Conservation (phyloP, 2,797 vertebrate genomes). For the Chelmon rostratus region DNA sequence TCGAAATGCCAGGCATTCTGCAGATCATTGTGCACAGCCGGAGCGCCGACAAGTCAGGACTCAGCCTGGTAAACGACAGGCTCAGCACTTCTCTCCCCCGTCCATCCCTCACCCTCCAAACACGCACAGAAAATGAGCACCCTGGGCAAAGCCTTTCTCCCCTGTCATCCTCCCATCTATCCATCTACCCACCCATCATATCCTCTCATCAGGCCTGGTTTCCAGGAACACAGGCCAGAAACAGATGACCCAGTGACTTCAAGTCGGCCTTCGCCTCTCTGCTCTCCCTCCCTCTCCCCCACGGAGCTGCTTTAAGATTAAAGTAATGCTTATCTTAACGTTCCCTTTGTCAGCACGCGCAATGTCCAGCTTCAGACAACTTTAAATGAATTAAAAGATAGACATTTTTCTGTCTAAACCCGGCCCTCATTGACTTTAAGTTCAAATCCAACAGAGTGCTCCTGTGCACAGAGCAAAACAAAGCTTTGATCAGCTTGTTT, state of each 20-base stretch:
- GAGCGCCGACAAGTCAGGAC: slow-evolving; percentile 74
- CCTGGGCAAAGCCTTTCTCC: slow-evolving; percentile 70
- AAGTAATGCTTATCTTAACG: neutral
- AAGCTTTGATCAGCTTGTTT: slow-evolving; percentile 11
- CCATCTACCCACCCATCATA: slow-evolving; percentile 56
- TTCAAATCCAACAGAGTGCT: neutral
- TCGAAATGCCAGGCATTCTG: slow-evolving; percentile 75
- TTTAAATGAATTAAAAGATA: slow-evolving; percentile 15
- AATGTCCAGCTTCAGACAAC: neutral
- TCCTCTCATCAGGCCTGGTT: slow-evolving; percentile 62
- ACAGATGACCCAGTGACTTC: slow-evolving; percentile 66
- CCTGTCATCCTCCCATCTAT: slow-evolving; percentile 67
- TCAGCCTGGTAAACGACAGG: slow-evolving; percentile 57
- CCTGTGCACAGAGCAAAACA: neutral
- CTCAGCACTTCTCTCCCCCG: slow-evolving; percentile 61
- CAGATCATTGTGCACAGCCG: slow-evolving; percentile 59
- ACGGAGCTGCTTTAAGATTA: slow-evolving; percentile 20
- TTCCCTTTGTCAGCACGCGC: neutral
- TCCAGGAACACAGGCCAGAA: slow-evolving; percentile 68
- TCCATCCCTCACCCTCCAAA: slow-evolving; percentile 35
- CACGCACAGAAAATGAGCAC: slow-evolving; percentile 64
- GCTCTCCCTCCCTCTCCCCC: neutral
- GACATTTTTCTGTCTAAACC: neutral
- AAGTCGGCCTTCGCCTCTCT: slow-evolving; percentile 16
- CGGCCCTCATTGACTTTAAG: neutral